Conservation (phyloP, 2,888 invertebrate species). For the Stegana nigrithorax region DNA sequence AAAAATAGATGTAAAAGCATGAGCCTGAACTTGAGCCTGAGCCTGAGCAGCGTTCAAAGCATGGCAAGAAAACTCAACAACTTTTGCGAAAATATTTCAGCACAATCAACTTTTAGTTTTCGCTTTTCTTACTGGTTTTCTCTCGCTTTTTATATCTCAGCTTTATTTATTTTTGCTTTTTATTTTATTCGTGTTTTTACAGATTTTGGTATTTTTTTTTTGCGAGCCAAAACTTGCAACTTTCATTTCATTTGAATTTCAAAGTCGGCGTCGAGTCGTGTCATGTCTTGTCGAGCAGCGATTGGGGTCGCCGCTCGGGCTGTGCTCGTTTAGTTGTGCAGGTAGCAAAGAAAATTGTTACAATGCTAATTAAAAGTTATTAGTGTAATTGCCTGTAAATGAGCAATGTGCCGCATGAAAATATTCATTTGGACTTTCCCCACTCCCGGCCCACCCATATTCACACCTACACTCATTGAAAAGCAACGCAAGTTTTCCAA, state of each 20-base stretch:
- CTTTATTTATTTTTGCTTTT: neutral
- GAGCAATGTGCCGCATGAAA: conserved; percentile 28
- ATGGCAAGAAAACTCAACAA: conserved; percentile 1
- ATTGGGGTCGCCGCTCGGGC: neutral
- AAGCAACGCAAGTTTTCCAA: too few species aligned
- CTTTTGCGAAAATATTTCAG: neutral
- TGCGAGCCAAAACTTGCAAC: conserved; percentile 6
- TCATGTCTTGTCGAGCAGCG: neutral
- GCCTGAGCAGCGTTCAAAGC: too few species aligned
- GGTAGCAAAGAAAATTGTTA: neutral
- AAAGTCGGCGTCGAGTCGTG: too few species aligned
- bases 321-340: too few species aligned
- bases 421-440: neutral
- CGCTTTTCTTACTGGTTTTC: neutral
- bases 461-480: neutral
- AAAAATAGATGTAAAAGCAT: neutral
- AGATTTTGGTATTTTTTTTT: too few species aligned
- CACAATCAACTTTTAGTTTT: neutral
- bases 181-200: too few species aligned
- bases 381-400: conserved; percentile 51
- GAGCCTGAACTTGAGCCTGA: too few species aligned
- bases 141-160: neutral
- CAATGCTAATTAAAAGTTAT: conserved; percentile 46
- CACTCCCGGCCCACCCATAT: neutral
- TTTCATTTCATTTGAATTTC: conserved; percentile 13